A percentile compares a stretch with the other conserved stretches of the same genome.
phyloP scores from a whole-genome alignment of 1,140 invertebrate species.

The Drosophila kanapiae region DNA sequence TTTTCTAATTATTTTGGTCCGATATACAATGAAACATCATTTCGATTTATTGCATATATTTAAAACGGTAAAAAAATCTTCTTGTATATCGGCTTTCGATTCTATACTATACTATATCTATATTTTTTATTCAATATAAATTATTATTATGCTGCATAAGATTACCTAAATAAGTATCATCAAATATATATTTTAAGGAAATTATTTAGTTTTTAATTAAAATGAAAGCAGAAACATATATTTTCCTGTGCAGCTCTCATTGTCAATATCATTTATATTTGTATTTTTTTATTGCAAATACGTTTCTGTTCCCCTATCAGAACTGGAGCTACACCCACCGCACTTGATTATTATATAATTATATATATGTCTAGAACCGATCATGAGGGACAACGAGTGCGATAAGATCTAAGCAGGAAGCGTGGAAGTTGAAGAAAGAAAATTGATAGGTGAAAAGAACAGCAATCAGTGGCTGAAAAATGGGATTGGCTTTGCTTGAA shows the following conservation, averaged over 20 bases:
- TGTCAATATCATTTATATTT: constrained; percentile 46
- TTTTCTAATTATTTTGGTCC: no score
- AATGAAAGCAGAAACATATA: no score
- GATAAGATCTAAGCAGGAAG: constrained; percentile 53
- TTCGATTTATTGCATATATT: no score
- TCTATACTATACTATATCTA: no score
- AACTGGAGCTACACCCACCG: constrained; percentile 49
- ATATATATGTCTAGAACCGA: constrained; percentile 3
- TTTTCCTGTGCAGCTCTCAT: constrained; percentile 30
- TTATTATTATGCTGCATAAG: no score
- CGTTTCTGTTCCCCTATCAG: constrained; percentile 34
- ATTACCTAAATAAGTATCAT: no score
- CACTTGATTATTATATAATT: constrained; percentile 4
- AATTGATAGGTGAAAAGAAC: constrained; percentile 1
- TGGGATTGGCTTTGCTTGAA: constrained; percentile 17
- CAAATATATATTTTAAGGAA: no score
- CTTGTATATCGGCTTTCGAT: no score
- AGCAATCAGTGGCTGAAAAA: constrained; percentile 17
- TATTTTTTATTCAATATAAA: no score
- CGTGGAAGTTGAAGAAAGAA: constrained; percentile 7
- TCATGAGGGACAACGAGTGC: constrained; percentile 35
- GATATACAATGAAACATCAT: no score
- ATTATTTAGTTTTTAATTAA: no score
- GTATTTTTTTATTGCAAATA: constrained; percentile 8
- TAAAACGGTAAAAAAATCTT: no score